phyloP scores from a whole-genome alignment of 2,113 vertebrate species.

The Phocoena sinus region DNA sequence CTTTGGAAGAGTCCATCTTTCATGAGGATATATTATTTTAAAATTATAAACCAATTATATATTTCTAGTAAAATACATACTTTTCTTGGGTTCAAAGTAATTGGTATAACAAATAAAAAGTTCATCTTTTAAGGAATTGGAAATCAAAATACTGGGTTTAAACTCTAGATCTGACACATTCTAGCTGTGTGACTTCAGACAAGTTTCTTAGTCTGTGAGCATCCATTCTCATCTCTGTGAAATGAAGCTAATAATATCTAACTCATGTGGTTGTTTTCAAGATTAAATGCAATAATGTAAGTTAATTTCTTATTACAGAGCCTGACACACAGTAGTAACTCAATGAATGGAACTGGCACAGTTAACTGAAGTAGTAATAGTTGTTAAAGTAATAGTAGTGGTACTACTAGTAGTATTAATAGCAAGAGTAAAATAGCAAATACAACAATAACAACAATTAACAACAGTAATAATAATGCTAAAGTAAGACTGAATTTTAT shows the following conservation, averaged over 20 bases:
- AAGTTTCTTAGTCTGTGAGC: background rate
- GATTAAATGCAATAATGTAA: background rate
- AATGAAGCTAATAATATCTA: conserved; percentile 2
- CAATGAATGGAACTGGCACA: background rate
- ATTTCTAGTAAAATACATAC: background rate
- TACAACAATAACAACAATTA: background rate
- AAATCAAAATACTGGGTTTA: background rate
- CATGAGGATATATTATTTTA: background rate
- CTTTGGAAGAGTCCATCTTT: background rate
- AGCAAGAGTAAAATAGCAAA: conserved; percentile 2
- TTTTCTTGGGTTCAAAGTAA: background rate
- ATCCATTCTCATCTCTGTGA: background rate
- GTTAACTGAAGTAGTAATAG: background rate
- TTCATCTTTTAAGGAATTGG: background rate
- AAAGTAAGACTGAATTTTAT: conserved; percentile 20
- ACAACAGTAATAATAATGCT: background rate
- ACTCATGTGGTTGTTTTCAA: background rate
- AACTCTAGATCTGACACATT: background rate
- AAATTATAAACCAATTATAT: background rate
- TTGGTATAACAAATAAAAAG: background rate
- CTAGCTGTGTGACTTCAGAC: background rate
- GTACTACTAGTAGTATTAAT: background rate
- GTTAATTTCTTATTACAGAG: background rate
- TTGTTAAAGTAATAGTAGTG: background rate
- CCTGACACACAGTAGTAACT: background rate